A percentile compares a stretch with the other conserved stretches of the same genome.
These are phyloP conservation scores for Mystacornis crossleyi DNA, from an alignment of 2,113 vertebrate species.

Conservation along the genomic window DNA sequence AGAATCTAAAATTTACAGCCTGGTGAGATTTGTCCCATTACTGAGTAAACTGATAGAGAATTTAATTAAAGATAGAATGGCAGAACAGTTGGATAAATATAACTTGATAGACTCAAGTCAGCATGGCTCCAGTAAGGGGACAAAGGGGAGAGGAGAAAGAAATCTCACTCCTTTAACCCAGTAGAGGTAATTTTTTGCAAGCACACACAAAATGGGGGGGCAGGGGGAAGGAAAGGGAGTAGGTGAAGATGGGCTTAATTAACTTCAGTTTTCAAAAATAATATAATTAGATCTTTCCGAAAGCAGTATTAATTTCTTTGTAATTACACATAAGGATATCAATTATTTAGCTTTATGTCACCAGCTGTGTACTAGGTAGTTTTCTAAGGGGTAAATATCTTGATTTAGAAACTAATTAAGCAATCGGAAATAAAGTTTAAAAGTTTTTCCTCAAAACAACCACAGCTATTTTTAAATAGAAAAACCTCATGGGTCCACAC, in stretches of 20 bases:
- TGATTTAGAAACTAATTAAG: slow-evolving; percentile 59
- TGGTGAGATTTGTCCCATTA: slow-evolving; percentile 46
- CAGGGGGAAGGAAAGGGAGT: not conserved
- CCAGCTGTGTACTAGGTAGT: slow-evolving; percentile 11
- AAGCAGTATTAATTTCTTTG: not conserved
- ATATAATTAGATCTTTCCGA: slow-evolving; percentile 19
- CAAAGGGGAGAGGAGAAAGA: not conserved
- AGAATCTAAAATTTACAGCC: not conserved
- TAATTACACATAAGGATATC: slow-evolving; percentile 34
- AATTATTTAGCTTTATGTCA: slow-evolving; percentile 49
- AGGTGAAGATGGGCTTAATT: slow-evolving; percentile 15
- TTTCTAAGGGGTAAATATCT: slow-evolving; percentile 7
- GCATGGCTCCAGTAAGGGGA: not conserved
- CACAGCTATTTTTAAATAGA: not conserved
- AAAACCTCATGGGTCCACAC: not conserved
- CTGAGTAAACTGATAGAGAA: slow-evolving; percentile 9
- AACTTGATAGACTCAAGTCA: slow-evolving; percentile 1
- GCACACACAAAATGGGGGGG: not conserved
- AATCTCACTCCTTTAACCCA: not conserved
- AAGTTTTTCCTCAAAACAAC: not conserved
- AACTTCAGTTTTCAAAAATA: not conserved
- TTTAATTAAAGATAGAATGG: slow-evolving; percentile 42
- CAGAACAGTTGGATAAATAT: slow-evolving; percentile 49
- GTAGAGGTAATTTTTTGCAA: not conserved
- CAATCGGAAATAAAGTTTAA: slow-evolving; percentile 41